A percentile compares a stretch with the other conserved stretches of the same genome.
Conservation (phyloP, 2,797 vertebrate genomes). For the Setipinna tenuifilis region DNA sequence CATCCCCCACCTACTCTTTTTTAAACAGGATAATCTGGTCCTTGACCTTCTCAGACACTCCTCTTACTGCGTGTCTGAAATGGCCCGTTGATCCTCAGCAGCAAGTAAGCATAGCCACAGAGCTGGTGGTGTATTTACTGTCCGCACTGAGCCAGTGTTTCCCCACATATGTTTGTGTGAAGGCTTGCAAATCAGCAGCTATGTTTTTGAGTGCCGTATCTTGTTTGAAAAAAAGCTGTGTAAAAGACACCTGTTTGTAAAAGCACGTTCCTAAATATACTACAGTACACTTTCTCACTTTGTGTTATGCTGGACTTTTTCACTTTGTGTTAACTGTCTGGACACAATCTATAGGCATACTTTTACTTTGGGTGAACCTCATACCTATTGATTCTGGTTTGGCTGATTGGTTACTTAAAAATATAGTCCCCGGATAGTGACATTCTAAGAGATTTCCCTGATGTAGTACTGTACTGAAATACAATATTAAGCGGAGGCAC, state of each 20-base stretch:
- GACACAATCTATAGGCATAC: no score
- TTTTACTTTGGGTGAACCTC: no score
- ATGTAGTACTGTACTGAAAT: no score
- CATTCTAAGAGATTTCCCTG: no score
- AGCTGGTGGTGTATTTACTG: constrained; percentile 15
- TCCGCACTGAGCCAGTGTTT: neutral
- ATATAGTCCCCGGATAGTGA: no score
- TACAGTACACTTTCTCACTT: no score
- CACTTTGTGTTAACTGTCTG: no score
- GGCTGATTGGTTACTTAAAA: no score
- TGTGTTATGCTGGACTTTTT: no score
- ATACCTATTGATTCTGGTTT: no score
- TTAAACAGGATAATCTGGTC: constrained; percentile 46
- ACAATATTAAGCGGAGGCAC: no score
- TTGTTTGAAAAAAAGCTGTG: neutral
- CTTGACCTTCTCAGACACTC: constrained; percentile 37
- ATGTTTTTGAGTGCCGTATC: neutral
- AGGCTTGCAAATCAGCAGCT: neutral
- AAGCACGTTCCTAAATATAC: neutral
- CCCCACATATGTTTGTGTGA: neutral
- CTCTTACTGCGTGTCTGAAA: constrained; percentile 29
- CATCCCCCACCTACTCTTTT: constrained; percentile 20
- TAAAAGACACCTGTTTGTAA: neutral
- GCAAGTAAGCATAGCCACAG: constrained; percentile 9
- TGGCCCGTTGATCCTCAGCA: constrained; percentile 33